Evolutionary conservation across 2,797 vertebrate genomes (phyloP), one percentile per base, ranked within the genome.

Genomic region (Octomys mimax): DNA sequence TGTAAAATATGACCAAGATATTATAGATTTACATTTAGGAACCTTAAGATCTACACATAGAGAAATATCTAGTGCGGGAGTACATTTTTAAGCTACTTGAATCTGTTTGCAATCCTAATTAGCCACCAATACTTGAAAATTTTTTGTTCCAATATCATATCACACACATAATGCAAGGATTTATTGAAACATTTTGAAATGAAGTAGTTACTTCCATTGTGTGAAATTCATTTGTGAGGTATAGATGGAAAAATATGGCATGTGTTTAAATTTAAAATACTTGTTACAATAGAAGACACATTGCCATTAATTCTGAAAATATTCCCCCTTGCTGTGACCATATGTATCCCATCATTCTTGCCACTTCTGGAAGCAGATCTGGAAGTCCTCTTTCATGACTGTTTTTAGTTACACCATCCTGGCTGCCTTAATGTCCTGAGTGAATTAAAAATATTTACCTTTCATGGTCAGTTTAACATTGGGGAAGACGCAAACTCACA

Each of bases 11-110:
- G 81, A 79, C 68, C 28, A 66, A n/a, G 61, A 16, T 95, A 71
- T 78, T 92, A 88, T 87, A 90, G 49, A 28, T 92, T 73, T 79
- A 90, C 83, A 84, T 90, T 96, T 91, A 94, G 84, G 88, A 94
- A 93, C 68, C 87, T 57, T 71, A 82, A 85, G 68, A 82, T 96
- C 92, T 82, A 85, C 18, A 28, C 70, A 84, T 92, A 80, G 80
- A 54, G n/a, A 97, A 89, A 52, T 86, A 71, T 68, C 85, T 54
- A 78, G 5, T 31, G 61, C 28, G 28, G 33, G 24, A 89, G 70
- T 36, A 83, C 36, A 66, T 68, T 83, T 89, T 77, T 66, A 77
- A 89, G 28, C 31, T 71, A 31, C 54, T 94, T 68, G 26, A 84
- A 84, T 83, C 24, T 89, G 26, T 89, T 89, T 77, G 31, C 9